Base-by-base conservation (phyloP, 1,140 invertebrate species). In the Lordiphosa stackelbergi region DNA sequence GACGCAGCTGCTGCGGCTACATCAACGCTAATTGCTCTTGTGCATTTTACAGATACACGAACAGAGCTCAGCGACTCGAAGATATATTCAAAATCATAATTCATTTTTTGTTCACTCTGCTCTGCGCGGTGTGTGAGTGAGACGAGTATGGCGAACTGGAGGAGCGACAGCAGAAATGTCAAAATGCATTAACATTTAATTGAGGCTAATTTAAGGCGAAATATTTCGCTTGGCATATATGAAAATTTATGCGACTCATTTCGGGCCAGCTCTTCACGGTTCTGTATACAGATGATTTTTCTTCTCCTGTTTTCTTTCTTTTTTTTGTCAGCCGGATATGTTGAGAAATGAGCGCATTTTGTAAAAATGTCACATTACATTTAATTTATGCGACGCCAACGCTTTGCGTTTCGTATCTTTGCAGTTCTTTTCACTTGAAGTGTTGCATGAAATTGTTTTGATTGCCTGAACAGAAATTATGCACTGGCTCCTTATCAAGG, bases 131-230 rank as follows among this genome's bases (percentile, higher is more conserved):
- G 47, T 37, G 43, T 37, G 53, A 43, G 47, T 47, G 48, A 49
- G 64, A 51, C 54, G 45, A 49, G 41, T 24, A 34, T 34, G 8
- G n/a, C 11, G 5, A 24, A 28, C 22, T 19, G 37, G 12, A 6
- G 13, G 53, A 47, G 60, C 49, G 69, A 58, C 69, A 59, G 58
- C 55, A 85, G 68, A 86, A 83, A 85, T 86, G 85, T 86, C 85
- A 86, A 86, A 86, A 86, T 85, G 85, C 85, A 86, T 86, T 86
- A 86, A 86, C 85, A 86, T 86, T 86, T 86, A 86, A 86, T 86
- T 86, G 85, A 86, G 85, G 85, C 85, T 86, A 86, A 86, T 86
- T 86, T 86, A 86, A 86, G 84, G 78, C 84, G 78, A 85, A 85
- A 85, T 81, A 81, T 77, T 81, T 81, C 60, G 72, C 70, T 38